Base-by-base conservation (phyloP, 2,888 invertebrate genomes). In the Pandemis heparana region DNA sequence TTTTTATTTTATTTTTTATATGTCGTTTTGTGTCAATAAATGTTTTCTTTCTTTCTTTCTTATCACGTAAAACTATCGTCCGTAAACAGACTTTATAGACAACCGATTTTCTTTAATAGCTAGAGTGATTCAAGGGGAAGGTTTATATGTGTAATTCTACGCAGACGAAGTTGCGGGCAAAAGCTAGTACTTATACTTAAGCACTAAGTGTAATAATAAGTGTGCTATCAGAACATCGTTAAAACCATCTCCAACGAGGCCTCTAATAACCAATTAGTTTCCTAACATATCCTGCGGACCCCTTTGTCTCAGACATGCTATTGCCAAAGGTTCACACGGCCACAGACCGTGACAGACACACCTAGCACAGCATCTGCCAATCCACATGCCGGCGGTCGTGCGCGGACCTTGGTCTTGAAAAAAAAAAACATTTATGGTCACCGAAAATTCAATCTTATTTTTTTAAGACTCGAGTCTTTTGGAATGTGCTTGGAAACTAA, bases 351-450 rank as follows among this genome's bases (percentile, higher is more conserved):
- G 83, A 82, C 78, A 83, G 88, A 80, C 92, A 90, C 92, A 90
- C 92, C 88, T 82, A 88, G 87, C 92, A 94, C 83, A 93, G 86
- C 86, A 89, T 91, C 90, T 83, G 92, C 92, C 85, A 92, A 89
- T 81, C 81, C 81, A 86, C 86, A 87, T 79, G 86, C 79, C 89
- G 77, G 78, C 85, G 82, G 89, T 91, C 92, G 92, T 91, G 67
- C 53, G 23, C 3, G 7, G 23, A 38, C 53, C 62, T 59, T 48
- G 56, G 59, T 48, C 32, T 48, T 48, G n/a, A 51, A 64, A 61
- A 43, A 23, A 79, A 85, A 82, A 80, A 18, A 5, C 10, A 23
- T 23, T 56, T 56, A 23, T 23, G 56, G 12, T 23, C 12, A 10
- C 43, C 1, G 12, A 43, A 46, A 63, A 63, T 23, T 41, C 12